Evolutionary conservation across 1,140 invertebrate species (phyloP).

Genomic region (Hylyphantes graminicola): DNA sequence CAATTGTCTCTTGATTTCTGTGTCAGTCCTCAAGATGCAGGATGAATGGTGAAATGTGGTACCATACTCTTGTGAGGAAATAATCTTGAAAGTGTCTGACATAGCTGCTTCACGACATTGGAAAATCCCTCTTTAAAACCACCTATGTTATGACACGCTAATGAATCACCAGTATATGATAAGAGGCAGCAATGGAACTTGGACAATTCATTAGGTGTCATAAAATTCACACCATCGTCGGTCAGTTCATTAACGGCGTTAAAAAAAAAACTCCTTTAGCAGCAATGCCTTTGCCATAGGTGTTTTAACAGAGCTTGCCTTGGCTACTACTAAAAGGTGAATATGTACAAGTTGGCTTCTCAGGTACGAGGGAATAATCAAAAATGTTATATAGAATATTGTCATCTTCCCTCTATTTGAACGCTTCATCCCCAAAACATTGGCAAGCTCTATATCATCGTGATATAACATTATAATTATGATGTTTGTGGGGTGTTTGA

Average conservation of each 20-base stretch:
- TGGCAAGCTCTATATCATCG: constrained; percentile 25
- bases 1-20: constrained; percentile 10
- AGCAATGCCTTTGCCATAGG: background rate
- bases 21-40: constrained; percentile 10
- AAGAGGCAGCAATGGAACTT: constrained; percentile 18
- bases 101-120: constrained; percentile 5
- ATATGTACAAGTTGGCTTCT: background rate
- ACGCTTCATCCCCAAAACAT: constrained; percentile 15
- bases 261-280: background rate
- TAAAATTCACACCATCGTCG: background rate
- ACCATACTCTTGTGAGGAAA: background rate
- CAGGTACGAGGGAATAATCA: constrained; percentile 5
- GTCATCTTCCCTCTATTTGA: constrained; percentile 6
- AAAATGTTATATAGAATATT: constrained; percentile 17
- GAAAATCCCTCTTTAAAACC: constrained; percentile 27
- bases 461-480: constrained; percentile 13
- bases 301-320: background rate
- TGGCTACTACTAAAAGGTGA: constrained; percentile 12
- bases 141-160: constrained; percentile 25
- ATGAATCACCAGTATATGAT: constrained; percentile 21
- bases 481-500: background rate
- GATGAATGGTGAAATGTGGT: background rate
- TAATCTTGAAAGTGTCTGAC: constrained; percentile 13
- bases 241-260: background rate
- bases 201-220: background rate